A percentile compares a stretch with the other conserved stretches of the same genome.
These are phyloP conservation scores for Brachionus sp. DNA, from an alignment of 1,140 invertebrate genomes.

Conservation along the genomic window DNA sequence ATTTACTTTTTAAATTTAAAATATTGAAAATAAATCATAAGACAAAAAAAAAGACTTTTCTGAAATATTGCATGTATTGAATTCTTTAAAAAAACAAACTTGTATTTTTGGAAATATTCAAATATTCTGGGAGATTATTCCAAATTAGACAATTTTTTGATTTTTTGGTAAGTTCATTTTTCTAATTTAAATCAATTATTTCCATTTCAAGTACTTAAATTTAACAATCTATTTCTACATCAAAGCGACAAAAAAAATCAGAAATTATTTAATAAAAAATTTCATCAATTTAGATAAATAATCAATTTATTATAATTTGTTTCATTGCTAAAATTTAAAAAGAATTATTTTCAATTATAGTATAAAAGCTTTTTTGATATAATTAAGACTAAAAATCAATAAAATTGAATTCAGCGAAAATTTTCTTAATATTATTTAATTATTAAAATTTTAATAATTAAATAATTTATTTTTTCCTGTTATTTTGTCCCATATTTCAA, in stretches of 20 bases:
- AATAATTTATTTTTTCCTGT: too few species aligned
- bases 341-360: not conserved
- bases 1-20: not conserved
- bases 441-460: not conserved
- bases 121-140: not conserved
- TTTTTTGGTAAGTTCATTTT: too few species aligned
- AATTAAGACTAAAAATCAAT: not conserved
- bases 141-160: too few species aligned
- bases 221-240: too few species aligned
- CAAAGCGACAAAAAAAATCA: too few species aligned
- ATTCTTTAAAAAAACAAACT: not conserved
- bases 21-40: not conserved
- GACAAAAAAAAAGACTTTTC: not conserved
- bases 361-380: not conserved
- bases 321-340: too few species aligned
- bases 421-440: not conserved
- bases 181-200: too few species aligned
- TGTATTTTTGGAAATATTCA: not conserved
- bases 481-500: too few species aligned
- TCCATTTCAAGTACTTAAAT: too few species aligned
- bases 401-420: not conserved
- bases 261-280: too few species aligned
- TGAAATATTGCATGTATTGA: not conserved
- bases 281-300: too few species aligned
- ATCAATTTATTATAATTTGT: too few species aligned